phyloP scores from a whole-genome alignment of 2,113 vertebrate genomes.

The Pyrgilauda ruficollis region DNA sequence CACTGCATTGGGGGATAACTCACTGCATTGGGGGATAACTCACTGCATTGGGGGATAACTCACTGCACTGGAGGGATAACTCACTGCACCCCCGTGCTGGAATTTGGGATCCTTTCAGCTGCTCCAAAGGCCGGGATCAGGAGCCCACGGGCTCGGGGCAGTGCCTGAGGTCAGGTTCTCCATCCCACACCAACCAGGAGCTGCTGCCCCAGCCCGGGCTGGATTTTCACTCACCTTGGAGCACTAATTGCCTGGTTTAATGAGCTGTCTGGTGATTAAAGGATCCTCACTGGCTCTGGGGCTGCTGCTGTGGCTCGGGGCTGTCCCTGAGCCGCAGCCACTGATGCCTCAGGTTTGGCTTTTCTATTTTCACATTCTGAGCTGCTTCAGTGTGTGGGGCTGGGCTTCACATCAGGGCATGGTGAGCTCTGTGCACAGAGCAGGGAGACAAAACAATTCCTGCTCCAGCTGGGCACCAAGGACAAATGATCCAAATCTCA shows the following conservation, averaged over 20 bases:
- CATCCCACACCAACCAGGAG: neutral
- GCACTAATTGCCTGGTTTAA: neutral
- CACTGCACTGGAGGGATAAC: rapidly evolving
- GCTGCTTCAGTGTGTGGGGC: too few species aligned
- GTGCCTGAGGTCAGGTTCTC: neutral
- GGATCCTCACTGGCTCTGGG: rapidly evolving
- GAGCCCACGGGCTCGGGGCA: rapidly evolving
- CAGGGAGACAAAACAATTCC: too few species aligned
- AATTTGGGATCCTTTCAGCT: neutral
- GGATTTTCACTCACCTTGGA: neutral
- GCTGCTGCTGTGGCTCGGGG: neutral
- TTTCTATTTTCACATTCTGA: too few species aligned
- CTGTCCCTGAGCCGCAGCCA: neutral
- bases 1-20: too few species aligned
- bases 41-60: rapidly evolving
- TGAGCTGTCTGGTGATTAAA: neutral
- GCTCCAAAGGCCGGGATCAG: neutral
- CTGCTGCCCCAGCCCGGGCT: neutral
- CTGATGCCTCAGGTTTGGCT: too few species aligned
- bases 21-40: too few species aligned
- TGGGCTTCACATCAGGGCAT: too few species aligned
- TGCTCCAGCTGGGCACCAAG: too few species aligned
- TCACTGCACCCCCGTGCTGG: neutral
- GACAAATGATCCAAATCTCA: too few species aligned
- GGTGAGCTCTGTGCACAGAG: too few species aligned